Evolutionary conservation across 1,140 invertebrate species (phyloP), one percentile per base, ranked within the genome.

Genomic region (Meteorus sp.): DNA sequence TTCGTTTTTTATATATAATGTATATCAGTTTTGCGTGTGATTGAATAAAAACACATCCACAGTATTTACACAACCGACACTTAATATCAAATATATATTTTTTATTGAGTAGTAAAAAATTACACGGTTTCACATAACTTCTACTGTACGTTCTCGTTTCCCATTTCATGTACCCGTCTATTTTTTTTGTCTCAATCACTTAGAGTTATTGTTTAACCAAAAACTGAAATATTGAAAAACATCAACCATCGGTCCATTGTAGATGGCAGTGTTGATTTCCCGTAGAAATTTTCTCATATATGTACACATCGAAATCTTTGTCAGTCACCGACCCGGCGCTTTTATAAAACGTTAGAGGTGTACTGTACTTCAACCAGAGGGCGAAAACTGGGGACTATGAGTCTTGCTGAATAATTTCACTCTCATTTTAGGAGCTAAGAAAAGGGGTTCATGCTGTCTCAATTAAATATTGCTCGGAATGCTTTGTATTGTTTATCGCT

Each of bases 151-250:
- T 62, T 13, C 44, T 23, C 68, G 41, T 72, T 67, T 66, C 48
- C 15, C 61, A 73, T 78, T 70, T 77, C 75, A 79, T 79, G 74
- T 77, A n/a, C n/a, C n/a, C n/a, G n/a, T n/a, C n/a, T n/a, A n/a
- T n/a, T n/a, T n/a, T n/a, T 77, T 71, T 45, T 29, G 27, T 44
- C 22, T 47, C 35, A 39, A 15, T 39, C 23, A 51, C 7, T 37
- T 52, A 37, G 37, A 35, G 7, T 33, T 22, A 52, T n/a, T n/a
- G n/a, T n/a, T n/a, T n/a, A n/a, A 15, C 73, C 73, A 56, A 27
- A 47, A 48, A 73, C 68, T 66, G 68, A 74, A 73, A 72, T 68
- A 75, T 69, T 66, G 58, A 52, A 64, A 65, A 69, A 61, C 70
- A 68, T 72, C 67, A 73, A 73, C 64, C 63, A 64, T 75, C 62